phyloP scores from a whole-genome alignment of 2,888 invertebrate species.

The Lamellibrachia satsuma region DNA sequence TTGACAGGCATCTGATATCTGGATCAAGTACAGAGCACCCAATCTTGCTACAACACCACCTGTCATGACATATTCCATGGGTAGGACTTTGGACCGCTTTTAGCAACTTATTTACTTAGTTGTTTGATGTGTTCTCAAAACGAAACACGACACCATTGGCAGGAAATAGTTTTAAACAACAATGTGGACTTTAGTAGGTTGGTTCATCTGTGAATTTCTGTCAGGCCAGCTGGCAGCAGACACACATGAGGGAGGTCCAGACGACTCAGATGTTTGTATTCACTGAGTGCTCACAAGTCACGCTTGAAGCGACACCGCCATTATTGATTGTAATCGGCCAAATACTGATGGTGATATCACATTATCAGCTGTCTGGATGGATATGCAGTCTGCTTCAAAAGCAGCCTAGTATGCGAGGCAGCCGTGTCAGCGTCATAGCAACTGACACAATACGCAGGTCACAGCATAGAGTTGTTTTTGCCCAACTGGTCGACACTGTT shows the following conservation, averaged over 20 bases:
- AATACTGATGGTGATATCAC: neutral
- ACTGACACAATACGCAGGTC: neutral
- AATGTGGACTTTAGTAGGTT: neutral
- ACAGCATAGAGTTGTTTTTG: neutral
- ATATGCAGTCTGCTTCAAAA: neutral
- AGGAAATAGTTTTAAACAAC: neutral
- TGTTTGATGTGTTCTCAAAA: neutral
- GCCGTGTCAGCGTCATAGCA: neutral
- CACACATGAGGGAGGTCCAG: neutral
- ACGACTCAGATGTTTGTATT: neutral
- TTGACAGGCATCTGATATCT: neutral
- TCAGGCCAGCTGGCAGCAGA: neutral
- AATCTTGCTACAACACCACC: neutral
- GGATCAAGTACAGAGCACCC: neutral
- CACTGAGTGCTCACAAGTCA: neutral
- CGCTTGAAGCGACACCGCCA: neutral
- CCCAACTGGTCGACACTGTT: neutral
- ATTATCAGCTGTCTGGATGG: neutral
- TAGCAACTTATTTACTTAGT: neutral
- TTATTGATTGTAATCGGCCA: neutral
- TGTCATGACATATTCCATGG: neutral
- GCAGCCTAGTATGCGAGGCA: neutral
- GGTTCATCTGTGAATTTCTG: neutral
- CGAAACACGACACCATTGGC: neutral
- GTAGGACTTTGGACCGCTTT: neutral